Conservation (phyloP, 1,140 invertebrate genomes). For the Cyclargus thomasi region DNA sequence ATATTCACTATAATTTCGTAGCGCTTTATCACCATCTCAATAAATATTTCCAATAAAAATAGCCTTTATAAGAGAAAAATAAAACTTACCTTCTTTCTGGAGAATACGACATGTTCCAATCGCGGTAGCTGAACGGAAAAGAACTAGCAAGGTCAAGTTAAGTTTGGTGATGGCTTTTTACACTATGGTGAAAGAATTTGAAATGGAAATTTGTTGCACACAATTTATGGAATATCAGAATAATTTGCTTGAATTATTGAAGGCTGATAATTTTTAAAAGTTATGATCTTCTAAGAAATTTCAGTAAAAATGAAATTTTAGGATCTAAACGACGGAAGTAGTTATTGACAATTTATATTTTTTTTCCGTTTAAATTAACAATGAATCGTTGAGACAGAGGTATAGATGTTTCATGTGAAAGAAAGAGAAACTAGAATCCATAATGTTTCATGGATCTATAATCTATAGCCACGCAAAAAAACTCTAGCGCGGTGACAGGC, state of each 20-base stretch:
- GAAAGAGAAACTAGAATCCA: neutral
- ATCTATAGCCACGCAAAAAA: too few relatives aligned
- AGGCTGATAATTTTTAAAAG: constrained; percentile 32
- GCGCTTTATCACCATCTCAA: neutral
- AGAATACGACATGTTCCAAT: constrained; percentile 85
- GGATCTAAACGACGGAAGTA: constrained; percentile 63
- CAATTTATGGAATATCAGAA: constrained; percentile 31
- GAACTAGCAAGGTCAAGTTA: constrained; percentile 77
- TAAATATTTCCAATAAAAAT: constrained; percentile 32
- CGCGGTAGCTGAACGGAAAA: constrained; percentile 82
- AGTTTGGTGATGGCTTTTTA: constrained; percentile 65
- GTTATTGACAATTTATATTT: constrained; percentile 21
- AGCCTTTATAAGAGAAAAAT: constrained; percentile 45
- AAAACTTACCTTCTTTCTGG: constrained; percentile 83
- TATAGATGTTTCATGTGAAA: neutral
- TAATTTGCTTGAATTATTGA: constrained; percentile 50
- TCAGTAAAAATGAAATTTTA: constrained; percentile 50
- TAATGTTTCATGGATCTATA: too few relatives aligned
- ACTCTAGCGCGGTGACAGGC: too few relatives aligned
- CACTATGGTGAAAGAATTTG: constrained; percentile 37
- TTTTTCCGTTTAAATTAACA: neutral
- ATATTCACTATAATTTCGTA: neutral
- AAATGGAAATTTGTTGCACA: constrained; percentile 26
- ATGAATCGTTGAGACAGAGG: neutral
- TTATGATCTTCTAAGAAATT: constrained; percentile 31